A percentile compares a stretch with the other conserved stretches of the same genome.
phyloP scores from a whole-genome alignment of 2,113 vertebrate species.

The Crocuta crocuta region DNA sequence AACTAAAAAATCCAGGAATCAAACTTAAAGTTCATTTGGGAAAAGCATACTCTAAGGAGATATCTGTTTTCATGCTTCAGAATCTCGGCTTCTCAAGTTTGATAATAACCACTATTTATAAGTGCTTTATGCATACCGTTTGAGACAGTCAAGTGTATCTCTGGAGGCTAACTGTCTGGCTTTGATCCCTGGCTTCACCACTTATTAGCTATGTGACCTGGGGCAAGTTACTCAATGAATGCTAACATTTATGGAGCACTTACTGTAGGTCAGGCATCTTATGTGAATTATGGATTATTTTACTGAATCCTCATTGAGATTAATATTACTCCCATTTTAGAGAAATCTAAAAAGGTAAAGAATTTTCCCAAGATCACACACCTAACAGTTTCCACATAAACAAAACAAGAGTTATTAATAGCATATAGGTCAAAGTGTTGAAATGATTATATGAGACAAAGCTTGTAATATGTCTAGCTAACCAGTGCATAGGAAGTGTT shows the following conservation, averaged over 20 bases:
- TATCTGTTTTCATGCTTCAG: constrained; percentile 10
- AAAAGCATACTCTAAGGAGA: not conserved
- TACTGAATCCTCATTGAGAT: not conserved
- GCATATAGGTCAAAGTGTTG: not conserved
- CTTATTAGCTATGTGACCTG: not conserved
- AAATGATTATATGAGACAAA: constrained; percentile 37
- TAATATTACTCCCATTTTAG: constrained; percentile 12
- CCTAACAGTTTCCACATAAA: not conserved
- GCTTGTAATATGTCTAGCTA: not conserved
- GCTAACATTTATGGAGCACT: not conserved
- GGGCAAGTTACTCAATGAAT: not conserved
- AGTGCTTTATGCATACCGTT: not conserved
- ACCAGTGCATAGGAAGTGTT: not conserved
- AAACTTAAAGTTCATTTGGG: not conserved
- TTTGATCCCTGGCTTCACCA: not conserved
- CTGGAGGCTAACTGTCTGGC: not conserved
- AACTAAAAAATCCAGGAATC: constrained; percentile 27
- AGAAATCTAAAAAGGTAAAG: constrained; percentile 14
- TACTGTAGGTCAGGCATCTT: not conserved
- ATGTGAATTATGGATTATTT: not conserved
- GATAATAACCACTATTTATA: not conserved
- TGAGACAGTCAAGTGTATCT: not conserved
- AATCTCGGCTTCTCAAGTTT: not conserved
- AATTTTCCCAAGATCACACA: not conserved
- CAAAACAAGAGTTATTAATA: not conserved